Conservation (phyloP, 2,797 vertebrate species). For the Spea hammondii region DNA sequence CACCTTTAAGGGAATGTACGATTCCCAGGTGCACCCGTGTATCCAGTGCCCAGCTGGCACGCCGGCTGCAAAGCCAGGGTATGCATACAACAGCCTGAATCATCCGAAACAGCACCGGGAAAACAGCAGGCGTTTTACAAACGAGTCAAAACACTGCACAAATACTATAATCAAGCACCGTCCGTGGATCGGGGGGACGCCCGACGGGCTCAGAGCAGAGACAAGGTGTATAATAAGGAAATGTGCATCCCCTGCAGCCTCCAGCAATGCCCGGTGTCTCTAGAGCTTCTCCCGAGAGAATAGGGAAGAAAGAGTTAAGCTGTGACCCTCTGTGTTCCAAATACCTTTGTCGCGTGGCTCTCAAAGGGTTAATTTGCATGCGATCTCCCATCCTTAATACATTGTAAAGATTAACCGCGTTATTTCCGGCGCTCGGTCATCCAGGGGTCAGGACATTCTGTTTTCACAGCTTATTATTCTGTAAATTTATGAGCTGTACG, state of each 20-base stretch:
- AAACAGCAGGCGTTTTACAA: slow-evolving; percentile 22
- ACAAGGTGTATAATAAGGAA: slow-evolving; percentile 25
- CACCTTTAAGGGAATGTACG: no score
- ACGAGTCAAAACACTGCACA: slow-evolving; percentile 16
- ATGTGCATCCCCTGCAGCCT: not conserved
- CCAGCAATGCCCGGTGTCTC: not conserved
- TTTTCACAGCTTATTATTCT: slow-evolving; percentile 3
- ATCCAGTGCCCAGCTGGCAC: not conserved
- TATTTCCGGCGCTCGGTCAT: slow-evolving; percentile 37
- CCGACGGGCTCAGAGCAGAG: not conserved
- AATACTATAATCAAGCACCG: slow-evolving; percentile 25
- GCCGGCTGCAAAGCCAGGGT: no score
- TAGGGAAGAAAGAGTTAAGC: slow-evolving; percentile 7
- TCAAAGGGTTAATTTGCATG: no score
- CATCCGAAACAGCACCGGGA: not conserved
- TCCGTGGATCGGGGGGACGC: not conserved
- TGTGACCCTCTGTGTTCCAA: slow-evolving; percentile 23
- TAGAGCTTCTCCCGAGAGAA: not conserved
- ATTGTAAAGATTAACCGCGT: slow-evolving; percentile 43
- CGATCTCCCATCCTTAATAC: slow-evolving; percentile 3
- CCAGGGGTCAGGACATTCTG: slow-evolving; percentile 30
- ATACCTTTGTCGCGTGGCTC: not conserved
- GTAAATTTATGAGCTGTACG: slow-evolving; percentile 46
- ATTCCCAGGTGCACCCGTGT: not conserved
- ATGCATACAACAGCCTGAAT: not conserved